Evolutionary conservation across 2,888 invertebrate species (phyloP).

Genomic region (Drosophila birchii): DNA sequence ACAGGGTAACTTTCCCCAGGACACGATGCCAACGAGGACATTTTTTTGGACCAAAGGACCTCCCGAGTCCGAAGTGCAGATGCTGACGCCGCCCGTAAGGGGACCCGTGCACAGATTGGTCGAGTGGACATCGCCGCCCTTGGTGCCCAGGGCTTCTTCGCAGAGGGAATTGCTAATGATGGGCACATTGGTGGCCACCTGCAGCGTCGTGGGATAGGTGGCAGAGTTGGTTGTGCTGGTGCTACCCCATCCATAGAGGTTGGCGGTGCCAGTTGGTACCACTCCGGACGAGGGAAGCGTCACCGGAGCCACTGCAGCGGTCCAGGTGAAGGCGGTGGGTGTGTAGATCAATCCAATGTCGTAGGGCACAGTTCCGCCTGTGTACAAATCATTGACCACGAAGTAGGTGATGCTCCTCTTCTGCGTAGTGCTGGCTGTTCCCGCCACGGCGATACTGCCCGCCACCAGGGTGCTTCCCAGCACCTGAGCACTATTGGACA

Average conservation of each 20-base stretch:
- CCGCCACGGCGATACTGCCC: conserved; percentile 77
- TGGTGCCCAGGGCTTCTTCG: conserved; percentile 69
- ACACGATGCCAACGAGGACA: conserved; percentile 85
- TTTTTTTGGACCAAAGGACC: conserved; percentile 79
- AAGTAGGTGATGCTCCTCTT: conserved; percentile 70
- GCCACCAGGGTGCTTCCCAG: conserved; percentile 76
- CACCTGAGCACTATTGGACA: conserved; percentile 67
- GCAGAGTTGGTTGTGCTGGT: conserved; percentile 74
- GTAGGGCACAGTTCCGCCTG: conserved; percentile 81
- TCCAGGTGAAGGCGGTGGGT: conserved; percentile 75
- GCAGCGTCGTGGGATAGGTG: conserved; percentile 70
- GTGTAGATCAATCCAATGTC: conserved; percentile 83
- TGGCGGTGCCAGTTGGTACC: conserved; percentile 71
- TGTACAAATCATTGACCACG: conserved; percentile 77
- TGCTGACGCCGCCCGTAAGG: conserved; percentile 76
- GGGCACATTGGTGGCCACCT: conserved; percentile 76
- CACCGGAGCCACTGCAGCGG: conserved; percentile 72
- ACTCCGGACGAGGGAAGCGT: conserved; percentile 65
- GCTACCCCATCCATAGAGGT: conserved; percentile 83
- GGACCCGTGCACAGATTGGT: conserved; percentile 83
- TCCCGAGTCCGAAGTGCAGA: conserved; percentile 83
- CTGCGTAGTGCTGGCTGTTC: conserved; percentile 74
- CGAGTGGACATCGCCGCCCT: conserved; percentile 69
- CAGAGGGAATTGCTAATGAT: conserved; percentile 73
- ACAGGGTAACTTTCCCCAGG: conserved; percentile 85